A percentile compares a stretch with the other conserved stretches of the same genome.
Evolutionary conservation across 2,888 invertebrate genomes (phyloP).

Genomic region (Epinotia demarniana): DNA sequence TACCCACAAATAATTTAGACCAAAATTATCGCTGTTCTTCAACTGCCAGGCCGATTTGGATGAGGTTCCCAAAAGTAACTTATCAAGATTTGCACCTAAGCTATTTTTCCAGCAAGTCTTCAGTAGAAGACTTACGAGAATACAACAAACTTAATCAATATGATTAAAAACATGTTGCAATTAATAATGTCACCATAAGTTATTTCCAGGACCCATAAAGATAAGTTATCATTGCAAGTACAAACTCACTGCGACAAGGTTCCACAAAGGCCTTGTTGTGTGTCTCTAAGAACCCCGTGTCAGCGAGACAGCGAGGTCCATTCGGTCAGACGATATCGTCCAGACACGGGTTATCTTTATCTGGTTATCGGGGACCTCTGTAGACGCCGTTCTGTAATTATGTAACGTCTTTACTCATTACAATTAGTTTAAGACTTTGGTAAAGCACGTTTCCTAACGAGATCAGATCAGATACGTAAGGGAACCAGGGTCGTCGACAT

Average conservation of each 20-base stretch:
- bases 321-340: constrained; percentile 27
- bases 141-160: neutral
- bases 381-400: constrained; percentile 42
- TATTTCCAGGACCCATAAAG: constrained; percentile 15
- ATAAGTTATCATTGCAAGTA: constrained; percentile 8
- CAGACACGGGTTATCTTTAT: constrained; percentile 43
- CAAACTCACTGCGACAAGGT: constrained; percentile 8
- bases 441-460: constrained; percentile 1
- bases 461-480: no score
- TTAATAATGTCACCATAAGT: constrained; percentile 8
- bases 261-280: constrained; percentile 16
- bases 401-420: constrained; percentile 24
- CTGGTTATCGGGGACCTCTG: constrained; percentile 34
- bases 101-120: no score
- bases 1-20: neutral
- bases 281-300: constrained; percentile 10
- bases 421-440: constrained; percentile 29
- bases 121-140: no score
- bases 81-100: no score
- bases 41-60: no score
- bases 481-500: no score
- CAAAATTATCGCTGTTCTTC: no score
- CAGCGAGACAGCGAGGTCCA: constrained; percentile 14
- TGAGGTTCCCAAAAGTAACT: no score
- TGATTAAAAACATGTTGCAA: constrained; percentile 16